Base-by-base conservation (phyloP, 2,797 vertebrate genomes). In the Cuculus canorus region DNA sequence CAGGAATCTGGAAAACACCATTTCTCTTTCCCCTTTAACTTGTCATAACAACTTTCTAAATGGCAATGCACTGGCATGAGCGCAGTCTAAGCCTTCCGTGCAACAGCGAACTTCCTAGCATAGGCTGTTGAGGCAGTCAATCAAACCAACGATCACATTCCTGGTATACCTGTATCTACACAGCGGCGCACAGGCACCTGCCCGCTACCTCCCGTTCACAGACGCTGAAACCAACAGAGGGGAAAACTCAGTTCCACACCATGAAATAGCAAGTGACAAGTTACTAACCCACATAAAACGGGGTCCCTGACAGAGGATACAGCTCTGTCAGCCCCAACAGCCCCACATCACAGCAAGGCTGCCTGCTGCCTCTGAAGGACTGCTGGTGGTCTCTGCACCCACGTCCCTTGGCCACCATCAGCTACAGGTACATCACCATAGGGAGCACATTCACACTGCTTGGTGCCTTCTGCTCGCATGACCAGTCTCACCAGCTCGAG, bases 351-450 rank as follows among this genome's bases (percentile, higher is more conserved):
- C 0, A 0, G 39, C 14, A 2, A n/a, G 35, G 60, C 60, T 17
- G 18, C 39, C 25, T 4, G 0, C 19, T 0, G 0, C 3, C 52
- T n/a, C 11, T 1, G 4, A 18, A 33, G 43, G 32, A 52, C 7
- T 5, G 4, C 8, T 2, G 14, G 33, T 6, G 18, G 33, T 30
- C 72, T 59, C 76, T 30, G 33, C 30, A 50, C 8, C 60, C 59
- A 59, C 30, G 30, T 65, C 17, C 35, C 52, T 5, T 7, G 35
- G 69, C 50, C 57, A 60, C 5, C 2, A 0, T 5, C 52, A 48
- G 16, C 50, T 35, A 5, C 13, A 16, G 1, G 30, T 5, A 25
- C 41, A 25, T 19, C 33, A 65, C 39, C 54, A 35, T 21, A 7
- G 5, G 5, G 10, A 80, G 24, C 37, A 61, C 19, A 25, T 19